Evolutionary conservation across 2,888 invertebrate species (phyloP).

Genomic region (Dynastes grantii): DNA sequence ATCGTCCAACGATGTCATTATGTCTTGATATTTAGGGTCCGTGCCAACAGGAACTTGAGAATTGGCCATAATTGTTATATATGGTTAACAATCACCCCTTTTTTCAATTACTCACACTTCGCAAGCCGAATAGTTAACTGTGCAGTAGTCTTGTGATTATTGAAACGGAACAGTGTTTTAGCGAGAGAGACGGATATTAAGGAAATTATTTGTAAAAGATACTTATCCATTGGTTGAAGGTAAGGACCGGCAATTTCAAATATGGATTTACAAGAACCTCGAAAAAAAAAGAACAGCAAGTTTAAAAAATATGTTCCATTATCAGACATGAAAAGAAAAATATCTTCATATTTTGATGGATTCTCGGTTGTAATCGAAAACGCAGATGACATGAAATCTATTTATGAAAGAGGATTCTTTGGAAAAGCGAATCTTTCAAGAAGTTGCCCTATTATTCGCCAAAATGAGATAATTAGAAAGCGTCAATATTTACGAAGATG

Average conservation of each 20-base stretch:
- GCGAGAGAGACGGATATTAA: constrained; percentile 26
- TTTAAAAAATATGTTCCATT: constrained; percentile 16
- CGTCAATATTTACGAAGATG: constrained; percentile 77
- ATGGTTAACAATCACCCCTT: constrained; percentile 33
- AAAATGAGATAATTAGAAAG: constrained; percentile 73
- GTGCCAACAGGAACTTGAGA: constrained; percentile 60
- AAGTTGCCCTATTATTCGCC: constrained; percentile 64
- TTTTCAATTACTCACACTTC: constrained; percentile 34
- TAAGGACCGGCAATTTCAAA: constrained; percentile 62
- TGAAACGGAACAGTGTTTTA: constrained; percentile 12
- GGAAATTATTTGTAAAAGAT: neutral
- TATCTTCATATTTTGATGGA: constrained; percentile 74
- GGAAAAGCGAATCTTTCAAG: constrained; percentile 77
- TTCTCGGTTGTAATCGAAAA: constrained; percentile 78
- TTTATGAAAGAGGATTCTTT: constrained; percentile 83
- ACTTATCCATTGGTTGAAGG: neutral
- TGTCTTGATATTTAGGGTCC: constrained; percentile 78
- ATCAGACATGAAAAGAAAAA: neutral
- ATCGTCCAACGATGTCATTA: constrained; percentile 84
- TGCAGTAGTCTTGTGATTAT: constrained; percentile 57
- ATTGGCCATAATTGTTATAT: constrained; percentile 57
- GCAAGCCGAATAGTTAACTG: constrained; percentile 50
- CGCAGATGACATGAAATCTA: constrained; percentile 74
- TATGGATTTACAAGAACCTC: constrained; percentile 73
- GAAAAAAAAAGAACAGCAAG: constrained; percentile 67